phyloP scores from a whole-genome alignment of 2,113 vertebrate genomes.

The Psephotus haematonotus region DNA sequence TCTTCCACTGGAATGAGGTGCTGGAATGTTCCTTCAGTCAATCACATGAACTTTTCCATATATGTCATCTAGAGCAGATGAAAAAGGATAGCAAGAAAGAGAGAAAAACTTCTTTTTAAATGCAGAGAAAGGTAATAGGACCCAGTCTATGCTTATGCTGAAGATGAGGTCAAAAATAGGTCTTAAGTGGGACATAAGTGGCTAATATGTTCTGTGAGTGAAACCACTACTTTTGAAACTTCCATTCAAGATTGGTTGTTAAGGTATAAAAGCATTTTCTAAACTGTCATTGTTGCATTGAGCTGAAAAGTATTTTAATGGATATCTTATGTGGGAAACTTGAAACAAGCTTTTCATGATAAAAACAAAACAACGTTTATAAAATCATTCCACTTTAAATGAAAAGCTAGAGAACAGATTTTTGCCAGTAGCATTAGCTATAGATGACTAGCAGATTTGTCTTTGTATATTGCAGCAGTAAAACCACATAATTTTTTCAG shows the following conservation, averaged over 20 bases:
- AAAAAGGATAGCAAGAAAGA: neutral
- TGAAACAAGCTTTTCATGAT: neutral
- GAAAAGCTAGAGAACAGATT: neutral
- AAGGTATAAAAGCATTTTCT: constrained; percentile 24
- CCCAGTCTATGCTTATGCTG: neutral
- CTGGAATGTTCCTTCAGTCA: neutral
- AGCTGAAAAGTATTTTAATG: constrained; percentile 1
- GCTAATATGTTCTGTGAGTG: neutral
- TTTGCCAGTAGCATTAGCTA: neutral
- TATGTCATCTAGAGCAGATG: neutral
- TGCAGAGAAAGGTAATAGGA: neutral
- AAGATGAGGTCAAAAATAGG: neutral
- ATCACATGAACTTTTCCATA: neutral
- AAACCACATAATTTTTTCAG: neutral
- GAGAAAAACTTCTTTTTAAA: neutral
- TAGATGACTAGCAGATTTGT: neutral
- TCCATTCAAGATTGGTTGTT: neutral
- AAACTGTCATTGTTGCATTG: constrained; percentile 8
- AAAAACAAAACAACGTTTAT: constrained; percentile 1
- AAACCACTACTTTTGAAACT: neutral
- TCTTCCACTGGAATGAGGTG: neutral
- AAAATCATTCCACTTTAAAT: neutral
- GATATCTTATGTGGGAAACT: neutral
- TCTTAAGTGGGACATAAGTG: neutral
- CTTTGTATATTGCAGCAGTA: neutral